Base-by-base conservation (phyloP, 2,888 invertebrate genomes). In the Oxytorus armatus region DNA sequence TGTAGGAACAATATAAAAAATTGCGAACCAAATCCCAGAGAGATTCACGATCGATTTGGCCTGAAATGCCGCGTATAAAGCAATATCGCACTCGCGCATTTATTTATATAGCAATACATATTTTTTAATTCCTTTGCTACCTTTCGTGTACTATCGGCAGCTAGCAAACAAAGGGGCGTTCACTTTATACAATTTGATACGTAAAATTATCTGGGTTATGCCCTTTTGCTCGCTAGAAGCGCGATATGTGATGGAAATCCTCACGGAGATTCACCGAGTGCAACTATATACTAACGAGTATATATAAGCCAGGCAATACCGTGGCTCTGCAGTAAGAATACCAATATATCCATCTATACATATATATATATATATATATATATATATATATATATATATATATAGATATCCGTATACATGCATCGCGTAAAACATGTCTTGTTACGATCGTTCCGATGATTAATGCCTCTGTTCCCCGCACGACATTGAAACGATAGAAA, bases 401-500 rank as follows among this genome's bases (percentile, higher is more conserved):
- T 8, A 7, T 25, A 3, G 29, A n/a, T n/a, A n/a, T 29, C 29
- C 29, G 10, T 36, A 8, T 36, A 36, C 1, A 36, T 51, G 39
- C 47, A 42, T 69, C 65, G 51, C 51, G 57, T 73, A 69, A 65
- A 74, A 74, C 74, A 36, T 59, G 77, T 65, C 77, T 77, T 69
- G 80, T 81, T 81, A 74, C 77, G 73, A 77, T 81, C 80, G 57
- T 65, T 61, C 69, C 69, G 49, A 81, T 81, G 80, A 81, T 81
- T 77, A 81, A 81, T 74, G 80, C n/a, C 53, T 47, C 55, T 53
- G 80, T 74, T 57, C 42, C 36, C 63, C 65, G 49, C 72, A 73
- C 77, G 83, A 84, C 82, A 84, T 83, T 80, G 83, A 84, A 82
- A 82, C 81, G 81, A 80, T 84, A 81, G 84, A 83, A 83, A 83